Conservation (phyloP, 2,113 vertebrate species). For the Phainopepla nitens region DNA sequence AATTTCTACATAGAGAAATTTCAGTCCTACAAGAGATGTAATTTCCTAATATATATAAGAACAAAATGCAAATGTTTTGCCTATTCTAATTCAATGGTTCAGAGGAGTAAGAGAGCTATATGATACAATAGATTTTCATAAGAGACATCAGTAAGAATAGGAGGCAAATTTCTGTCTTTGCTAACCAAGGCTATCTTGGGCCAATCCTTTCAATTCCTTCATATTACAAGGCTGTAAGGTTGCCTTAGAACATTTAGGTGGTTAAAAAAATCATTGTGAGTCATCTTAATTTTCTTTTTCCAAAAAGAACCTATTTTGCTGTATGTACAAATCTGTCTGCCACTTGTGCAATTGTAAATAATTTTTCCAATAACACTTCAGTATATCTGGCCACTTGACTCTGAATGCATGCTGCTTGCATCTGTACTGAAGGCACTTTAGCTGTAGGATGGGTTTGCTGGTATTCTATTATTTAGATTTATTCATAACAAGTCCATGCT, state of each 20-base stretch:
- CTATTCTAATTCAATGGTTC: not conserved
- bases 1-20: not conserved
- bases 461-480: not conserved
- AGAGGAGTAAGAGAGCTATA: not conserved
- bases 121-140: not conserved
- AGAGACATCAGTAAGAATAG: not conserved
- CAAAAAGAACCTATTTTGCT: not conserved
- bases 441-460: not conserved
- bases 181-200: not conserved
- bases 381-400: not conserved
- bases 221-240: not conserved
- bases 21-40: not conserved
- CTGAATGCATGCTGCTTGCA: not conserved
- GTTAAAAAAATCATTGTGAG: not conserved
- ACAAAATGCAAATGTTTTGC: not conserved
- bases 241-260: not conserved
- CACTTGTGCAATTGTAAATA: not conserved
- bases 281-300: not conserved
- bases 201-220: not conserved
- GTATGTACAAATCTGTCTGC: not conserved
- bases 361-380: not conserved
- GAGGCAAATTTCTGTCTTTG: not conserved
- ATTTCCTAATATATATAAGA: not conserved
- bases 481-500: not conserved
- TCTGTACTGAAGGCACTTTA: not conserved